Percentiles rank a stretch among this genome's conserved stretches.
phyloP scores from a whole-genome alignment of 2,888 invertebrate genomes.

The Sphinx pinastri region DNA sequence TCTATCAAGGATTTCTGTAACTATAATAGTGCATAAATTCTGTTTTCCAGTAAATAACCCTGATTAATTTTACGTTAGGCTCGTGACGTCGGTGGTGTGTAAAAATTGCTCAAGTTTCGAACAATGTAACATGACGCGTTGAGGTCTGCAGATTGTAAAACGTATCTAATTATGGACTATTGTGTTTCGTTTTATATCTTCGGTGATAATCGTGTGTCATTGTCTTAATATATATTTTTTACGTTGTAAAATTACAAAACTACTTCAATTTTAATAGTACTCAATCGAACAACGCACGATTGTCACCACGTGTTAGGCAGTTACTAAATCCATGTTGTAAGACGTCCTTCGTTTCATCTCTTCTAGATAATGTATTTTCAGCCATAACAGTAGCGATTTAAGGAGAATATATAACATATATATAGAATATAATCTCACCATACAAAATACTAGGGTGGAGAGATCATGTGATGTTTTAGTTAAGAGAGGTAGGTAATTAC shows the following conservation, averaged over 20 bases:
- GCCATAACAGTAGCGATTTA: constrained; percentile 47
- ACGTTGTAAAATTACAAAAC: background rate
- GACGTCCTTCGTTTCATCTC: background rate
- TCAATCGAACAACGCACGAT: background rate
- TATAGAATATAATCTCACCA: constrained; percentile 7
- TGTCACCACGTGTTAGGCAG: background rate
- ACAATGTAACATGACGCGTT: background rate
- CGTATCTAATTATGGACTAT: background rate
- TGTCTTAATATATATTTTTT: background rate
- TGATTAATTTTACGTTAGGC: constrained; percentile 7
- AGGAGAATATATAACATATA: constrained; percentile 7
- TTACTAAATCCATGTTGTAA: background rate
- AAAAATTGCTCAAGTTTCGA: constrained; percentile 27
- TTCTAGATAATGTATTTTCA: constrained; percentile 32
- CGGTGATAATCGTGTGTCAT: background rate
- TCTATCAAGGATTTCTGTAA: background rate
- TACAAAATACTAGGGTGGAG: background rate
- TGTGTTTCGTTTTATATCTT: background rate
- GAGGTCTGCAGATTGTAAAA: too few relatives aligned
- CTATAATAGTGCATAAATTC: background rate
- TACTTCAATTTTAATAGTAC: background rate
- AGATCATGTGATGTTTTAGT: constrained; percentile 23
- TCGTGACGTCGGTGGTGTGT: constrained; percentile 13
- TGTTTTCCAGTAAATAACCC: background rate
- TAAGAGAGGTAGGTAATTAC: constrained; percentile 24